Evolutionary conservation across 2,797 vertebrate genomes (phyloP), one percentile per base, ranked within the genome.

Genomic region (Astyanax mexicanus): DNA sequence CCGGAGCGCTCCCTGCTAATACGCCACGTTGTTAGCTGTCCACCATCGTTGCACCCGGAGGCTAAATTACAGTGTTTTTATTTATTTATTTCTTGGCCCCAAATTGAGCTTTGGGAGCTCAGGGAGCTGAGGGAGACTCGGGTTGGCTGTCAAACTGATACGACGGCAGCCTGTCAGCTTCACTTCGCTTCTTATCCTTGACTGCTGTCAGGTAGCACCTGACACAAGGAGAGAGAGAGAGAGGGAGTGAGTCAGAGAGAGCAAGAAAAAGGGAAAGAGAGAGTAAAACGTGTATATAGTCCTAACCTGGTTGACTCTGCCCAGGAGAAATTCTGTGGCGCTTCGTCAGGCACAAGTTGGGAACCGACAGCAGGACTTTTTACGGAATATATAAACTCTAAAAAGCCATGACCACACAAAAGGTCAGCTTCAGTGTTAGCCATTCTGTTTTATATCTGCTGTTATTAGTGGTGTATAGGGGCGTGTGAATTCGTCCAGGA

Each of bases 21-120:
- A 60, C 61, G 52, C 38, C 49, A 62, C 42, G 67, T 64, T 77
- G 77, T 76, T 74, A 51, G 74, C 74, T 67, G 58, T 78, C 64
- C 74, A 68, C 47, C 45, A 70, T 60, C 25, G 40, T 61, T 54
- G 72, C 62, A 45, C 66, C 69, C 40, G 71, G 15, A 8, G 47
- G 60, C 60, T 52, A 15, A 61, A 61, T 57, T 35, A 49, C 7
- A 23, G 40, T n/a, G 6, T 10, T 3, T 35, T 35, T 58, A 19
- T 9, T 38, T n/a, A 29, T 44, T 42, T 32, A 51, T 61, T 66
- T 78, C 60, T 21, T 58, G 54, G 23, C 47, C 47, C 6, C 27
- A 57, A 54, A 64, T 69, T 74, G 55, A 83, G 61, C 37, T n/a
- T n/a, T n/a, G 68, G 2, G 5, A 5, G 29, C 29, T 5, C 29